Evolutionary conservation across 1,140 invertebrate genomes (phyloP), one percentile per base, ranked within the genome.

Genomic region (Anadara kagoshimensis): DNA sequence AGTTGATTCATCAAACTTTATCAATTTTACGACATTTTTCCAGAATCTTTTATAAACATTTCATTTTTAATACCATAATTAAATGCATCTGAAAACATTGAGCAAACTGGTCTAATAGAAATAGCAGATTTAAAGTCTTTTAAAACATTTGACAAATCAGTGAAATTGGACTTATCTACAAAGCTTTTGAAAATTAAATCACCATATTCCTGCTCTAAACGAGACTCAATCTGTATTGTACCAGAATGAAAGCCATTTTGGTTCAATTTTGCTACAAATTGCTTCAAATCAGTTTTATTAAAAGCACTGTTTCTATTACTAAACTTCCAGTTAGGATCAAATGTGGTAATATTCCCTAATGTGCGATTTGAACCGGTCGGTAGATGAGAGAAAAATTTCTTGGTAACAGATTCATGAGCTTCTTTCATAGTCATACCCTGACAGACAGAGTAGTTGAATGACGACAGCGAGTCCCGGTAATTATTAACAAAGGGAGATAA

Each of bases 51-150:
- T 53, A 85, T 64, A 73, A 83, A 83, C 22, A 71, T 63, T 22
- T 70, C 54, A n/a, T 75, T 61, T 24, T 53, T 61, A 18, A 80
- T 71, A 49, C 78, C 78, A 47, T 12, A 18, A 26, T 72, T 63
- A 53, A 92, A 93, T 1, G 91, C 90, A 14, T 91, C 86, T 83
- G 95, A 96, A 45, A 92, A 90, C 64, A 91, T 90, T 80, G 96
- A 96, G 24, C 96, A 94, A 78, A 97, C 97, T 0, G 96, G 96
- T 91, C 97, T 95, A 36, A 95, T 91, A 95, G 96, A 97, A 0
- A 97, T 86, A 0, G 95, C 95, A 0, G 95, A 93, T 7, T 93
- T 90, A 78, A 94, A 95, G 0, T 92, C 29, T 36, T 36, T 36
- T 36, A 36, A 36, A 36, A 36, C 29, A 36, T 93, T 69, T 92